A percentile compares a stretch with the other conserved stretches of the same genome.
These are phyloP conservation scores for Meliscaeva auricollis DNA, from an alignment of 2,888 invertebrate species.

Conservation along the genomic window DNA sequence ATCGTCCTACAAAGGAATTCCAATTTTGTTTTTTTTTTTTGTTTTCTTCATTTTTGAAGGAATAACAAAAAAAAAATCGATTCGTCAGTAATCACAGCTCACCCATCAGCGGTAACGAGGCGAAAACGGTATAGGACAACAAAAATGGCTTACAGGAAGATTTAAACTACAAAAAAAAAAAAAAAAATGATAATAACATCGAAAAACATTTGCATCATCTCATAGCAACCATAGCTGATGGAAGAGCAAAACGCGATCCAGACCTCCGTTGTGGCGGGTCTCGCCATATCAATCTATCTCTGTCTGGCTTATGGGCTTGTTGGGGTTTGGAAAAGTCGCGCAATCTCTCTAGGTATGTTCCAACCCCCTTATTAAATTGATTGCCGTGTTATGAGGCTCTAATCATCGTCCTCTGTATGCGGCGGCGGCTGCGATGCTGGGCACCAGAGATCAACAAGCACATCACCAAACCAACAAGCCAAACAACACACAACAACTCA, in stretches of 20 bases:
- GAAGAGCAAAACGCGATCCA: slow-evolving; percentile 57
- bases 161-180: slow-evolving; percentile 8
- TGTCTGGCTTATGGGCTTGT: slow-evolving; percentile 2
- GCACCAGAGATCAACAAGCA: slow-evolving; percentile 71
- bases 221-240: slow-evolving; percentile 50
- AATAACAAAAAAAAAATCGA: slow-evolving; percentile 39
- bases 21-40: slow-evolving; percentile 19
- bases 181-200: slow-evolving; percentile 51
- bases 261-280: slow-evolving; percentile 54
- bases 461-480: slow-evolving; percentile 54
- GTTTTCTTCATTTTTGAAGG: too few relatives aligned
- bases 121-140: slow-evolving; percentile 75
- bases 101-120: slow-evolving; percentile 73
- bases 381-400: slow-evolving; percentile 80
- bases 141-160: slow-evolving; percentile 54
- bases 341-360: slow-evolving; percentile 56
- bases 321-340: slow-evolving; percentile 21
- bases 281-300: slow-evolving; percentile 2
- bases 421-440: slow-evolving; percentile 20
- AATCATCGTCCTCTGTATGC: slow-evolving; percentile 76
- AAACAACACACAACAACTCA: background rate
- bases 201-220: slow-evolving; percentile 68
- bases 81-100: slow-evolving; percentile 75
- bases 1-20: slow-evolving; percentile 66
- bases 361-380: slow-evolving; percentile 79